Conservation (phyloP, 2,113 vertebrate genomes). For the Chionomys nivalis region DNA sequence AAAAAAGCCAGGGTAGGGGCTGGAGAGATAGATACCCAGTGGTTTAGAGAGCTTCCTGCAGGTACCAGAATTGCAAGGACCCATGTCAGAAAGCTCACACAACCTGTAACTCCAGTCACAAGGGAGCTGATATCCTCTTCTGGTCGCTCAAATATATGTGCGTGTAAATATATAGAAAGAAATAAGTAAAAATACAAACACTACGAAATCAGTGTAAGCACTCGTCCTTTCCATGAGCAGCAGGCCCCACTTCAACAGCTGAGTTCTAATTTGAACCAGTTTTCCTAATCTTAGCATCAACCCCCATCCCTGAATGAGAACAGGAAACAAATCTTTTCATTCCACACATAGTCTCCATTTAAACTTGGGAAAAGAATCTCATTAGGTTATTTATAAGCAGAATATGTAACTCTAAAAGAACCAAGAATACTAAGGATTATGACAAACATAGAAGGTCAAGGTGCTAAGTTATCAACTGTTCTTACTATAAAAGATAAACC, state of each 20-base stretch:
- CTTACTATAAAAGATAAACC: conserved; percentile 10
- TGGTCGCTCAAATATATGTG: not conserved
- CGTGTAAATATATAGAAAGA: not conserved
- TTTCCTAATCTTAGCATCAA: not conserved
- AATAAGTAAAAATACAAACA: not conserved
- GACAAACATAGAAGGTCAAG: conserved; percentile 25
- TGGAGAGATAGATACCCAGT: not conserved
- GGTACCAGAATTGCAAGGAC: not conserved
- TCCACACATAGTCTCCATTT: not conserved
- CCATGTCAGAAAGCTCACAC: not conserved
- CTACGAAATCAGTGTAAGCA: not conserved
- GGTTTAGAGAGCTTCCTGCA: not conserved
- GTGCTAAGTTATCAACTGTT: not conserved
- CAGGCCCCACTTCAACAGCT: not conserved
- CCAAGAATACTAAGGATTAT: conserved; percentile 5
- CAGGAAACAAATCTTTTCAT: conserved; percentile 2
- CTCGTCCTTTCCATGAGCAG: not conserved
- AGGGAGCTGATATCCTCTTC: too few species aligned
- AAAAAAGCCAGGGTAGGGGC: not conserved
- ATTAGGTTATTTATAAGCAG: not conserved
- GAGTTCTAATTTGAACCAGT: not conserved
- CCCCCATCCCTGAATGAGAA: not conserved
- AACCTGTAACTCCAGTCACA: not conserved
- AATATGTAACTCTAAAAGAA: conserved; percentile 19
- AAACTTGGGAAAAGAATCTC: conserved; percentile 11